phyloP scores from a whole-genome alignment of 2,113 vertebrate species.

The Callorhinus ursinus region DNA sequence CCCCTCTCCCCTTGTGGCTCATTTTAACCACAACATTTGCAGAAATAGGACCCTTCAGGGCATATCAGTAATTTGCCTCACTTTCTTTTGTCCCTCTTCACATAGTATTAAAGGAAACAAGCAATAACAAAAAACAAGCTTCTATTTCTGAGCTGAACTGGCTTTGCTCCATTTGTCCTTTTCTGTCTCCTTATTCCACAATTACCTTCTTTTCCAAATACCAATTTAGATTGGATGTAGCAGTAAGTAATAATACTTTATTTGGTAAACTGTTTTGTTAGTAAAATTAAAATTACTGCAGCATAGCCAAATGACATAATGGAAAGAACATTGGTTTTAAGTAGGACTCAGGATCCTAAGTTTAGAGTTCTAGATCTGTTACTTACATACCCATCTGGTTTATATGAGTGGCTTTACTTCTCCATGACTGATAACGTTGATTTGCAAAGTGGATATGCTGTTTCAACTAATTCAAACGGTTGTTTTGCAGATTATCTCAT shows the following conservation, averaged over 20 bases:
- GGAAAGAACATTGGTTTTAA: neutral
- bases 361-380: neutral
- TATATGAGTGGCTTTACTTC: neutral
- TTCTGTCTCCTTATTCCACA: neutral
- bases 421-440: neutral
- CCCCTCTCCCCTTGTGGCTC: neutral
- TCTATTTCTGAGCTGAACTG: neutral
- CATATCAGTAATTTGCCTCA: neutral
- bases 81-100: neutral
- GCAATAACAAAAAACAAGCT: neutral
- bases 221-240: neutral
- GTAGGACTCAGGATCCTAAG: neutral
- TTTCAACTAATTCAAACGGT: neutral
- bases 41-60: accelerated
- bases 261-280: neutral
- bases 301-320: neutral
- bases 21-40: neutral
- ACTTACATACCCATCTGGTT: neutral
- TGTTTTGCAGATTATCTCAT: neutral
- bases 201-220: neutral
- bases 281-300: neutral
- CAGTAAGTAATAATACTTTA: neutral
- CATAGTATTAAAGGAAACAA: neutral
- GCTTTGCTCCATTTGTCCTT: neutral
- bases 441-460: neutral